Evolutionary conservation across 2,113 vertebrate genomes (phyloP).

Genomic region (Antidorcas marsupialis): DNA sequence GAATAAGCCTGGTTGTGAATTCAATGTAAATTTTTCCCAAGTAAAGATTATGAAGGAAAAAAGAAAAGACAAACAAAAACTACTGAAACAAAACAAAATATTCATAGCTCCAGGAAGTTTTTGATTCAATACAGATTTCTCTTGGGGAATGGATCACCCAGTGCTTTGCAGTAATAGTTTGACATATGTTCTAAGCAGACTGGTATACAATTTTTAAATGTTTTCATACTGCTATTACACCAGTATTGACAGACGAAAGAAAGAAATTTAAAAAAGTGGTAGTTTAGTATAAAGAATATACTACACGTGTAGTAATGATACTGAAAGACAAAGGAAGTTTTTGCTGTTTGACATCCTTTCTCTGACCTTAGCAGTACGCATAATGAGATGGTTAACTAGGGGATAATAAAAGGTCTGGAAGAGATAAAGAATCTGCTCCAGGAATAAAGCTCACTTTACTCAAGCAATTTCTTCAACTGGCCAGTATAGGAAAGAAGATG

Average conservation of each 20-base stretch:
- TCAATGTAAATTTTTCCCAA: background rate
- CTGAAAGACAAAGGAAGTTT: background rate
- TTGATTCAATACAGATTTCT: background rate
- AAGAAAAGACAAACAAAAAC: background rate
- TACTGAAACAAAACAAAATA: slow-evolving; percentile 11
- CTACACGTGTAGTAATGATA: background rate
- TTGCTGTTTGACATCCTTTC: background rate
- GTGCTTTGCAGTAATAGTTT: background rate
- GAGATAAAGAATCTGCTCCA: slow-evolving; percentile 24
- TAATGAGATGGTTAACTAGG: slow-evolving; percentile 32
- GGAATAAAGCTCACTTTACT: background rate
- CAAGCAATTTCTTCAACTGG: slow-evolving; percentile 20
- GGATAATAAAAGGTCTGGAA: slow-evolving; percentile 34
- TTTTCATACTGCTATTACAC: background rate
- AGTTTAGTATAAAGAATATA: background rate
- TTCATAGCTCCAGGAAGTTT: background rate
- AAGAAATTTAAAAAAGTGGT: background rate
- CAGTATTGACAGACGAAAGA: background rate
- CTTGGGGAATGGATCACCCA: background rate
- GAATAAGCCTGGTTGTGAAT: background rate
- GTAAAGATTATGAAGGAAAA: background rate
- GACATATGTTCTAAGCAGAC: background rate
- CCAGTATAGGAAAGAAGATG: background rate
- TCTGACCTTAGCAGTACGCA: background rate
- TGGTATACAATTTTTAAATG: background rate